phyloP scores from a whole-genome alignment of 2,888 invertebrate genomes.

The Leucania comma region DNA sequence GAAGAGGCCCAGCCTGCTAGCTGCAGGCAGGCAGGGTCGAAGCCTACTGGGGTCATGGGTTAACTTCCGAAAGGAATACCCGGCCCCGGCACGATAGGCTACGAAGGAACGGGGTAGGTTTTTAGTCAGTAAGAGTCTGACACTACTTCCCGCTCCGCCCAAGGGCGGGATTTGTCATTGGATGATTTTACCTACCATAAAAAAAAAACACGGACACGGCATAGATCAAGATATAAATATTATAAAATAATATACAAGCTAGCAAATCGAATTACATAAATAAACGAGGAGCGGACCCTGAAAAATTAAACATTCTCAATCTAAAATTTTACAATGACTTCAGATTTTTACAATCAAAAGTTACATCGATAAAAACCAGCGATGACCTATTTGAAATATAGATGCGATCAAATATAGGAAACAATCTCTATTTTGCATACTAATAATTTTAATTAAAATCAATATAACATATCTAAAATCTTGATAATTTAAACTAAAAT shows the following conservation, averaged over 20 bases:
- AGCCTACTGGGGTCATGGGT: too few relatives aligned
- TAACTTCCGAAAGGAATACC: too few relatives aligned
- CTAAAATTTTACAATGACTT: not conserved
- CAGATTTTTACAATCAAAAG: not conserved
- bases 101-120: too few relatives aligned
- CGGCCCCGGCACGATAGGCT: too few relatives aligned
- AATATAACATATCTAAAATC: conserved; percentile 26
- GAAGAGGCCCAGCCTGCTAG: too few relatives aligned
- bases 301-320: not conserved
- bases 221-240: not conserved
- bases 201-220: not conserved
- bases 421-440: conserved; percentile 9
- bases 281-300: not conserved
- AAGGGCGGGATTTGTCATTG: too few relatives aligned
- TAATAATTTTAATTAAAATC: conserved; percentile 6
- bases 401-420: not conserved
- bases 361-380: not conserved
- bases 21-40: too few relatives aligned
- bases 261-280: too few relatives aligned
- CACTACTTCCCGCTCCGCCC: too few relatives aligned
- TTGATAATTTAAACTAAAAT: conserved; percentile 22
- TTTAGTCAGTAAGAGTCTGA: too few relatives aligned
- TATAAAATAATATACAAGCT: too few relatives aligned
- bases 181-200: too few relatives aligned
- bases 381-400: not conserved